These are phyloP conservation scores for Eupithecia inturbata DNA, from an alignment of 2,888 invertebrate species.

Conservation along the genomic window DNA sequence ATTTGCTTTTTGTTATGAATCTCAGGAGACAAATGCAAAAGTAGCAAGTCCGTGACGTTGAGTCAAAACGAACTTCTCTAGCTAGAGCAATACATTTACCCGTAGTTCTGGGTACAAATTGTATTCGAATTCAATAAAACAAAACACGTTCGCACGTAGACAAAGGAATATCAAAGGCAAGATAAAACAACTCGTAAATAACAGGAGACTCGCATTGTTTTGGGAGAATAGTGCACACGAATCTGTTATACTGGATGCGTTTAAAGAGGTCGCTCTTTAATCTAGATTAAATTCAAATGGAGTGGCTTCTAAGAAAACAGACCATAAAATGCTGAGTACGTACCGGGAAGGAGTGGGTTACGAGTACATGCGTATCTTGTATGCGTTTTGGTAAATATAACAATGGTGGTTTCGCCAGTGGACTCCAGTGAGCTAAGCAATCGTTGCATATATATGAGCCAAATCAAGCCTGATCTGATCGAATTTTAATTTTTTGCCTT, in stretches of 20 bases:
- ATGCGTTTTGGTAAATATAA: background rate
- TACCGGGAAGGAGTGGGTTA: constrained; percentile 4
- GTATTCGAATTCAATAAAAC: constrained; percentile 17
- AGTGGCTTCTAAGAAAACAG: constrained; percentile 59
- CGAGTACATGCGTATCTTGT: background rate
- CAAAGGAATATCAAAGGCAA: constrained; percentile 37
- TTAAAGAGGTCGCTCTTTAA: constrained; percentile 52
- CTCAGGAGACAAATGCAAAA: background rate
- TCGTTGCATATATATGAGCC: background rate
- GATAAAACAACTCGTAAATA: constrained; percentile 52
- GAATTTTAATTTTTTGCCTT: no score
- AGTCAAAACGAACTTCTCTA: background rate
- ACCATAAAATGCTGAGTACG: constrained; percentile 2
- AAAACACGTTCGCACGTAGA: constrained; percentile 22
- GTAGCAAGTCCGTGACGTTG: background rate
- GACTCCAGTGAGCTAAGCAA: background rate
- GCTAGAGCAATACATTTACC: constrained; percentile 1
- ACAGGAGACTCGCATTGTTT: constrained; percentile 40
- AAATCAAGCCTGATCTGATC: background rate
- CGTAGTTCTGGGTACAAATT: background rate
- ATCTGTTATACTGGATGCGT: constrained; percentile 59
- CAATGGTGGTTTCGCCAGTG: background rate
- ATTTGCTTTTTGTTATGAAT: background rate
- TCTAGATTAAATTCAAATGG: constrained; percentile 51
- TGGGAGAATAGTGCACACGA: constrained; percentile 46